phyloP scores from a whole-genome alignment of 2,797 vertebrate genomes.

The Salarias fasciatus region DNA sequence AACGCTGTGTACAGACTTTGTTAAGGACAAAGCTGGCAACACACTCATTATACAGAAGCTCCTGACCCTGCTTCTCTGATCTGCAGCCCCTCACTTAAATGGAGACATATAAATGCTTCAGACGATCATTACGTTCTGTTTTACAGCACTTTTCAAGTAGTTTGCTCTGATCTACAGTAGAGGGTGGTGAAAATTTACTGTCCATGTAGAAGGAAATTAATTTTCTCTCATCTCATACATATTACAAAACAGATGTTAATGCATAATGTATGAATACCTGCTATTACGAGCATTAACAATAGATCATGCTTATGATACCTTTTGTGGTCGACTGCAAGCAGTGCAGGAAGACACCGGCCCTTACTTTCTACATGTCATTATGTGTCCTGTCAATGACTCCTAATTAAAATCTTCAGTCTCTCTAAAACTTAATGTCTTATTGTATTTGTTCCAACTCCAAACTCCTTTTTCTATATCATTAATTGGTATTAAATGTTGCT shows the following conservation, averaged over 20 bases:
- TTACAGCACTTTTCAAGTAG: neutral
- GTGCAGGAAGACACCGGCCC: neutral
- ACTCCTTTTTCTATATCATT: neutral
- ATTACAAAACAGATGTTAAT: slow-evolving; percentile 14
- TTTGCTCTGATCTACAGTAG: neutral
- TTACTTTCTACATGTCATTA: neutral
- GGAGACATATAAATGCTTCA: neutral
- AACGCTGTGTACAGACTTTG: too few species aligned
- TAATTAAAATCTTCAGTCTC: slow-evolving; percentile 13
- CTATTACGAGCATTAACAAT: slow-evolving; percentile 7
- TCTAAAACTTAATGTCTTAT: slow-evolving; percentile 13
- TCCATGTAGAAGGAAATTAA: neutral
- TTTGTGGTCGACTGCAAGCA: neutral
- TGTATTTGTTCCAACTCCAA: neutral
- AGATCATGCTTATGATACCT: neutral
- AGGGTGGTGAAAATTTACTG: neutral
- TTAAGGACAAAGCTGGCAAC: neutral
- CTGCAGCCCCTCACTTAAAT: neutral
- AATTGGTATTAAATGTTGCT: too few species aligned
- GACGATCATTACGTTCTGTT: neutral
- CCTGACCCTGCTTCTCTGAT: neutral
- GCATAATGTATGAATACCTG: slow-evolving; percentile 17
- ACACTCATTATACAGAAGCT: neutral
- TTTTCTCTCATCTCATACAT: neutral
- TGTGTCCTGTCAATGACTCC: slow-evolving; percentile 8